These are phyloP conservation scores for Montipora capitata DNA, from an alignment of 92 coral and sea anemone species.

Conservation along the genomic window DNA sequence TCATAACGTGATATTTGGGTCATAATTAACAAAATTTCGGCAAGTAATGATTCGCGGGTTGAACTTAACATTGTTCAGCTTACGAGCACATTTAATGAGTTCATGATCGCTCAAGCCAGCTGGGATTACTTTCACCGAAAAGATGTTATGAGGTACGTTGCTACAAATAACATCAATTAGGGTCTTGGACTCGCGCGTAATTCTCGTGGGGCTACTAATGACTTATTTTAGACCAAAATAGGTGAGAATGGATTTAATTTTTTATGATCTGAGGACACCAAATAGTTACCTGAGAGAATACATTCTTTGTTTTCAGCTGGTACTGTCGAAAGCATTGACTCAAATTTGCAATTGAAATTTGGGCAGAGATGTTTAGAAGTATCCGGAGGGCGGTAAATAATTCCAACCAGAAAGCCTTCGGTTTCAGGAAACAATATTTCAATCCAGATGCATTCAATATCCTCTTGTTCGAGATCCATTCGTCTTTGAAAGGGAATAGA, in stretches of 20 bases:
- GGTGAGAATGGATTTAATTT: background rate
- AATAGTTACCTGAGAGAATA: constrained; percentile 18
- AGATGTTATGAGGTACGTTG: constrained; percentile 60
- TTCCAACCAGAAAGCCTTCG: constrained; percentile 60
- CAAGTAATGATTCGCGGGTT: constrained; percentile 54
- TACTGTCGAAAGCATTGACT: constrained; percentile 53
- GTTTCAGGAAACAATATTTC: constrained; percentile 71
- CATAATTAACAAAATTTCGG: constrained; percentile 56
- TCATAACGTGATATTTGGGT: background rate
- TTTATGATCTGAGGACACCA: no score
- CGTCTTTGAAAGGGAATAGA: constrained; percentile 52
- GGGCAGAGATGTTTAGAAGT: constrained; percentile 69
- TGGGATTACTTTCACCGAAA: constrained; percentile 62
- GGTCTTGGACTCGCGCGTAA: constrained; percentile 69
- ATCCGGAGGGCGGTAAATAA: constrained; percentile 73
- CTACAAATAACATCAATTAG: constrained; percentile 59
- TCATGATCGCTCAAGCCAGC: constrained; percentile 78
- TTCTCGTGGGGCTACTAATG: constrained; percentile 65
- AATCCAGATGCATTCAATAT: constrained; percentile 60
- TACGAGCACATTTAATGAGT: constrained; percentile 61
- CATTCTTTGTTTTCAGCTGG: constrained; percentile 71
- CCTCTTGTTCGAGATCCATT: constrained; percentile 54
- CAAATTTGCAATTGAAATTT: constrained; percentile 62
- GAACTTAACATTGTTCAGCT: constrained; percentile 49
- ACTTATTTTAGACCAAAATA: background rate